Conservation (phyloP, 1,140 invertebrate genomes). For the Archegozetes longisetosus region DNA sequence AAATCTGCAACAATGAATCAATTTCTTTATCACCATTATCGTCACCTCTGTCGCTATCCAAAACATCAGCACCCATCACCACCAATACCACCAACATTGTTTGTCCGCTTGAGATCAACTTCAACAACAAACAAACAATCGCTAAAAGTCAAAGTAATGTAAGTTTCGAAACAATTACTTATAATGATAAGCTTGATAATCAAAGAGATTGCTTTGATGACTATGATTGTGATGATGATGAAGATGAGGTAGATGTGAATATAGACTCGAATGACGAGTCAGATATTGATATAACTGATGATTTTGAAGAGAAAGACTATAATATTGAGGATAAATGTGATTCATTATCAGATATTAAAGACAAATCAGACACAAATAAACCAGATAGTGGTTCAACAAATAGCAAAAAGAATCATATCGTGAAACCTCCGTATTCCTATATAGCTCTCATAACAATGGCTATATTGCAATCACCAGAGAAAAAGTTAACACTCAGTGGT, state of each 20-base stretch:
- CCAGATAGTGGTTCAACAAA: neutral
- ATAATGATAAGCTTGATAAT: neutral
- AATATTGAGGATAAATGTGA: neutral
- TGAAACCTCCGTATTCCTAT: slow-evolving; percentile 92
- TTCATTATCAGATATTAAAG: no score
- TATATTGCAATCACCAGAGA: slow-evolving; percentile 36
- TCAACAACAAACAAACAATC: no score
- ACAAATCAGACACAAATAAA: neutral
- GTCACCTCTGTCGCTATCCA: no score
- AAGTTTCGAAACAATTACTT: no score
- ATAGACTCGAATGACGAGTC: neutral
- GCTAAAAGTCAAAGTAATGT: no score
- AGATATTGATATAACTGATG: slow-evolving; percentile 15
- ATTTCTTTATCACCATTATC: no score
- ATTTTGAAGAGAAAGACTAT: slow-evolving; percentile 18
- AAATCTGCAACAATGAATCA: no score
- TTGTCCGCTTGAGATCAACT: no score
- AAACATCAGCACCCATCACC: no score
- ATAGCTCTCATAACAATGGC: slow-evolving; percentile 47
- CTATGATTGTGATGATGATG: neutral
- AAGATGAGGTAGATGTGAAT: neutral
- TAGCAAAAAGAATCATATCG: slow-evolving; percentile 33
- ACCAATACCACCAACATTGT: no score
- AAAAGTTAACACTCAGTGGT: slow-evolving; percentile 35
- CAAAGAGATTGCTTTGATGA: neutral